Conservation (phyloP, 2,888 invertebrate genomes). For the Drosophila cognata region DNA sequence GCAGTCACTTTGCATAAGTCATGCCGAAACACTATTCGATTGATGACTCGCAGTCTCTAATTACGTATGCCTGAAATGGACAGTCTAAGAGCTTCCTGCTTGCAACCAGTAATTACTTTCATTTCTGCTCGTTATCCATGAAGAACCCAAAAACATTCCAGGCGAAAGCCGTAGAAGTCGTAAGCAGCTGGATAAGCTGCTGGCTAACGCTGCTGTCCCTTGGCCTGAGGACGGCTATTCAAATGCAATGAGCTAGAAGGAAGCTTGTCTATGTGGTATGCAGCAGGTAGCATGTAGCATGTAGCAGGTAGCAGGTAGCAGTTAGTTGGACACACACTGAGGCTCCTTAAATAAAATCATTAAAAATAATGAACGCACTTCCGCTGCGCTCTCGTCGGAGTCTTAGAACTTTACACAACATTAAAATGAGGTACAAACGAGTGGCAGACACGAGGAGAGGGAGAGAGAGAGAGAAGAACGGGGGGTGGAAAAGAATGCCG, state of each 20-base stretch:
- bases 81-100: background rate
- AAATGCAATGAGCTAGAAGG: conserved; percentile 36
- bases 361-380: conserved; percentile 80
- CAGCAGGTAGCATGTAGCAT: conserved; percentile 6
- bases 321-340: conserved; percentile 20
- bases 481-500: conserved; percentile 53
- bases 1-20: conserved; percentile 26
- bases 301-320: conserved; percentile 23
- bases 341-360: conserved; percentile 73
- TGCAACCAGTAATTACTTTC: conserved; percentile 4
- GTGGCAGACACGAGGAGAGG: background rate
- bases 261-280: conserved; percentile 6
- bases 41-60: conserved; percentile 23
- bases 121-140: background rate
- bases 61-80: conserved; percentile 12
- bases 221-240: conserved; percentile 47
- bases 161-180: conserved; percentile 1
- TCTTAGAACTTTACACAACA: conserved; percentile 73
- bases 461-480: conserved; percentile 1
- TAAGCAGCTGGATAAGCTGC: conserved; percentile 48
- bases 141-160: conserved; percentile 19
- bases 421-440: conserved; percentile 62
- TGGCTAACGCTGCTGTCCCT: conserved; percentile 37
- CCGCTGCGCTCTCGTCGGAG: conserved; percentile 64
- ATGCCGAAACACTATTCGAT: conserved; percentile 24